phyloP scores from a whole-genome alignment of 2,113 vertebrate genomes.

The Pangasianodon hypophthalmus region DNA sequence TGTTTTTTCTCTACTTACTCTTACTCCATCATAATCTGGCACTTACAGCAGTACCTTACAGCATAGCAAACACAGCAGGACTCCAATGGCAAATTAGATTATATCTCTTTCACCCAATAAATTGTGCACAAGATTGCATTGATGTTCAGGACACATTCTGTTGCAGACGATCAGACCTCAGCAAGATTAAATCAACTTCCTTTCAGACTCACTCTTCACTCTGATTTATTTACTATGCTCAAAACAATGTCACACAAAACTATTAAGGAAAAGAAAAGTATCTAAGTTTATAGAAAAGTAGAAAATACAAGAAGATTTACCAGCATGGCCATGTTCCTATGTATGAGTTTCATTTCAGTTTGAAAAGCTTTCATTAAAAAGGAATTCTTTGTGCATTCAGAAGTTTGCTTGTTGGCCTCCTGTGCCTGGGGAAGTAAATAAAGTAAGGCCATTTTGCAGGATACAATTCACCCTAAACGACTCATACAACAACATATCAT shows the following conservation, averaged over 20 bases:
- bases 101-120: slow-evolving; percentile 14
- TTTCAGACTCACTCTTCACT: slow-evolving; percentile 20
- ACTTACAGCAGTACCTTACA: neutral
- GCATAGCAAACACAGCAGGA: neutral
- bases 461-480: neutral
- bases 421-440: neutral
- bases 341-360: neutral
- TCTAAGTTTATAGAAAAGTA: neutral
- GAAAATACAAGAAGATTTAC: neutral
- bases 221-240: slow-evolving; percentile 14
- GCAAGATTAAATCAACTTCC: slow-evolving; percentile 28
- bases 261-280: neutral
- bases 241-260: slow-evolving; percentile 4
- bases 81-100: slow-evolving; percentile 22
- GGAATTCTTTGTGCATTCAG: neutral
- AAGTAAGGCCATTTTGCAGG: neutral
- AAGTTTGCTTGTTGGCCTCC: neutral
- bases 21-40: neutral
- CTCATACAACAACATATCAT: no score
- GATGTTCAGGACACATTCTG: slow-evolving; percentile 22
- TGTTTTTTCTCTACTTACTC: neutral
- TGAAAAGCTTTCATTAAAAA: neutral
- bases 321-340: neutral
- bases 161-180: slow-evolving; percentile 6
- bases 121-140: slow-evolving; percentile 20